Conservation (phyloP, 2,113 vertebrate genomes). For the Bettongia penicillata region DNA sequence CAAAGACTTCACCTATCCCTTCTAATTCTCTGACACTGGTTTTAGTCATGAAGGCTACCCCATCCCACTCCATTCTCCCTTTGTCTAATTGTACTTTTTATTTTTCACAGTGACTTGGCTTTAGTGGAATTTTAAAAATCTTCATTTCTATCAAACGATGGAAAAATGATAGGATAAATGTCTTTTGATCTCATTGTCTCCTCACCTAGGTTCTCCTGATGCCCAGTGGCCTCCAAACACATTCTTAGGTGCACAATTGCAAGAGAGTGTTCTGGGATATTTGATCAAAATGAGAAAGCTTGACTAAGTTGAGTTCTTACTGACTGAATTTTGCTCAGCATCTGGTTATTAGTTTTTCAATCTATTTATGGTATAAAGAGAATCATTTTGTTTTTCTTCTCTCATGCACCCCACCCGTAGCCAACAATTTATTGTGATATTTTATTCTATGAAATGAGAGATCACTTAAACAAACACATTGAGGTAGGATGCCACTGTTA, state of each 20-base stretch:
- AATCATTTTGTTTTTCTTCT: neutral
- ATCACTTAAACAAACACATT: neutral
- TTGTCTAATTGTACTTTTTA: constrained; percentile 27
- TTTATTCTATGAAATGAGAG: neutral
- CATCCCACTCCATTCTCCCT: neutral
- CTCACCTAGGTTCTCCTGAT: neutral
- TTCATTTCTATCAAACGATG: constrained; percentile 55
- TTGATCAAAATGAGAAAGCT: constrained; percentile 45
- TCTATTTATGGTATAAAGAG: constrained; percentile 6
- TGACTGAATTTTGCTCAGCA: neutral
- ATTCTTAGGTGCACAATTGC: neutral
- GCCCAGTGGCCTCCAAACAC: neutral
- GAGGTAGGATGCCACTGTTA: constrained; percentile 13
- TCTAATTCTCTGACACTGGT: neutral
- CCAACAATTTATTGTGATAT: neutral
- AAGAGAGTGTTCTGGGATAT: neutral
- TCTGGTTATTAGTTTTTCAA: neutral
- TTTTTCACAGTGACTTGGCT: neutral
- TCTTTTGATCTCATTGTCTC: constrained; percentile 23
- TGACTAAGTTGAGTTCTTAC: neutral
- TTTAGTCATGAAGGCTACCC: neutral
- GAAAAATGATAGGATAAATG: neutral
- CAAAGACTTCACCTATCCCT: neutral
- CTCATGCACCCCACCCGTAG: neutral
- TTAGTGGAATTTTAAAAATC: neutral